Conservation (phyloP, 2,113 vertebrate genomes). For the Fregata magnificens region DNA sequence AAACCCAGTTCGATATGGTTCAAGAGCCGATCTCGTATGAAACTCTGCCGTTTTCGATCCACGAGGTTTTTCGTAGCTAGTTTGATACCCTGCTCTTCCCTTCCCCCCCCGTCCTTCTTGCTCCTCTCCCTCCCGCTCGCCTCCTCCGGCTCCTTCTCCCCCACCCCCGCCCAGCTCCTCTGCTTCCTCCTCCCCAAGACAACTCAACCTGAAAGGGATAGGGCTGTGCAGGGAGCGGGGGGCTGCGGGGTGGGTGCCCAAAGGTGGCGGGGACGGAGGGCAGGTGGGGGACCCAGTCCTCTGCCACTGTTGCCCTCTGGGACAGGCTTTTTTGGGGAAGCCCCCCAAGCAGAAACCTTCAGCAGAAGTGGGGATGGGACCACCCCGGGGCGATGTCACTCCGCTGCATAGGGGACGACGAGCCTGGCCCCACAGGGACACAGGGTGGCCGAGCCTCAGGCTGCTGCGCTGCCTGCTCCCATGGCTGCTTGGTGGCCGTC, state of each 20-base stretch:
- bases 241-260: background rate
- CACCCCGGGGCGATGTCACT: background rate
- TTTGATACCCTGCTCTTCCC: slow-evolving; percentile 51
- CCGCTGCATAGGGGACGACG: accelerated
- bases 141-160: background rate
- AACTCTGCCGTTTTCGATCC: slow-evolving; percentile 21
- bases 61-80: slow-evolving; percentile 49
- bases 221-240: slow-evolving; percentile 31
- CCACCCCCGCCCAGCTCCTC: background rate
- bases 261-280: background rate
- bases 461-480: background rate
- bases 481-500: background rate
- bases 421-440: background rate
- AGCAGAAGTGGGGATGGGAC: background rate
- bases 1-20: slow-evolving; percentile 8
- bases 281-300: background rate
- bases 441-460: background rate
- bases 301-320: background rate
- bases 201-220: slow-evolving; percentile 78
- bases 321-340: background rate
- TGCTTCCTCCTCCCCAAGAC: slow-evolving; percentile 65
- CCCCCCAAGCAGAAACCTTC: background rate
- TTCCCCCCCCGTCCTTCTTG: background rate
- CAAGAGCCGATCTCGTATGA: slow-evolving; percentile 47
- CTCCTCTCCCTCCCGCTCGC: slow-evolving; percentile 7